Conservation (phyloP, 2,797 vertebrate species). For the Melanotaenia trifasciata region DNA sequence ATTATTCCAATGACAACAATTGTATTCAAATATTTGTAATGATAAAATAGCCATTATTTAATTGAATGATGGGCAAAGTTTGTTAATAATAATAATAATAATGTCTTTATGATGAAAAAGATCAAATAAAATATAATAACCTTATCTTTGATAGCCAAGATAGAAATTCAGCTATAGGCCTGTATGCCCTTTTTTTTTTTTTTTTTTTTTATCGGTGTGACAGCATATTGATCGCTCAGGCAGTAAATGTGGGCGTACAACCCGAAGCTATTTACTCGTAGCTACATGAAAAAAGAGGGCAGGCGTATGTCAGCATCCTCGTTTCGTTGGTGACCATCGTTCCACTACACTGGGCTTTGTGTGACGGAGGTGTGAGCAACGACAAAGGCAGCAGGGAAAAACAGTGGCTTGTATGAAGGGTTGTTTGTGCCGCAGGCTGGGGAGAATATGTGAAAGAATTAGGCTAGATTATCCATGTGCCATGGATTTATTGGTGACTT, state of each 20-base stretch:
- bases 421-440: conserved; percentile 43
- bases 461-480: neutral
- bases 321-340: conserved; percentile 51
- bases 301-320: conserved; percentile 46
- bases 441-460: neutral
- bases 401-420: conserved; percentile 48
- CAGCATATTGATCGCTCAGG: conserved; percentile 2
- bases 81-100: too few species aligned
- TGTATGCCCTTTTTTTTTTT: neutral
- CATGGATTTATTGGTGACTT: neutral
- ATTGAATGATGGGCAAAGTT: too few species aligned
- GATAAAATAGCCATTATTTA: too few species aligned
- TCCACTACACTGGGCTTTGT: conserved; percentile 77
- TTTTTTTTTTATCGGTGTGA: neutral
- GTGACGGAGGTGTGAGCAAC: conserved; percentile 77
- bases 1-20: too few species aligned
- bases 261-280: conserved; percentile 30
- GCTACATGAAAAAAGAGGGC: conserved; percentile 6
- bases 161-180: too few species aligned
- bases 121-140: neutral
- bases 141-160: too few species aligned
- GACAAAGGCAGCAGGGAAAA: conserved; percentile 72
- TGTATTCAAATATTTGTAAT: too few species aligned
- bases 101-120: too few species aligned
- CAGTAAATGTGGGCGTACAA: neutral